Conservation (phyloP, 2,888 invertebrate species). For the Tethea ocularis region DNA sequence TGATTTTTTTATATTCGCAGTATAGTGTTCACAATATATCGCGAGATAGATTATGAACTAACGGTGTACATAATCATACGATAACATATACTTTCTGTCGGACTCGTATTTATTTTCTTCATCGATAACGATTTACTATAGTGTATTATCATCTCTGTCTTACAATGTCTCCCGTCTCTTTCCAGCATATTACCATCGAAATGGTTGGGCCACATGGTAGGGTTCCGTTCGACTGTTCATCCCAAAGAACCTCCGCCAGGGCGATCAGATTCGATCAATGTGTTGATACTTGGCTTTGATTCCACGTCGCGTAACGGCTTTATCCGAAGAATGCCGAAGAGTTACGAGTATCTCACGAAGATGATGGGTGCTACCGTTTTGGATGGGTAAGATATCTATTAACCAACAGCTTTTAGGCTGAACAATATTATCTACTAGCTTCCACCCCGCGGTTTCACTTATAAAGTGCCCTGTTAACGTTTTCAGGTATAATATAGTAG, state of each 20-base stretch:
- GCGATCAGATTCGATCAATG: slow-evolving; percentile 75
- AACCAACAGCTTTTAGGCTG: no score
- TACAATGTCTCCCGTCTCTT: slow-evolving; percentile 8
- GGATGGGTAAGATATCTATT: slow-evolving; percentile 81
- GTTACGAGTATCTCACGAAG: slow-evolving; percentile 87
- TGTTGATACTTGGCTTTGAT: slow-evolving; percentile 94
- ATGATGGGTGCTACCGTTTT: slow-evolving; percentile 85
- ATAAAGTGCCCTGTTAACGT: neutral
- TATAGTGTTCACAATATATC: no score
- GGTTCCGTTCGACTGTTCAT: slow-evolving; percentile 45
- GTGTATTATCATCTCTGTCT: neutral
- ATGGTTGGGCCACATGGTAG: slow-evolving; percentile 61
- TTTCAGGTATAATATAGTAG: slow-evolving; percentile 89
- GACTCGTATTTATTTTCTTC: no score
- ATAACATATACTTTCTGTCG: no score
- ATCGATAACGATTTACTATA: neutral
- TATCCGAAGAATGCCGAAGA: slow-evolving; percentile 90
- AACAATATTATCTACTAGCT: no score
- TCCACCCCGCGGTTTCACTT: no score
- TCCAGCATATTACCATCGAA: slow-evolving; percentile 44
- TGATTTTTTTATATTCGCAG: no score
- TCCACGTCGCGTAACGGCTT: slow-evolving; percentile 93
- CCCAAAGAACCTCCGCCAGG: slow-evolving; percentile 27
- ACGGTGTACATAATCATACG: no score
- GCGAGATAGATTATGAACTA: no score